Evolutionary conservation across 2,113 vertebrate genomes (phyloP), one percentile per base, ranked within the genome.

Genomic region (Typhlomys cinereus): DNA sequence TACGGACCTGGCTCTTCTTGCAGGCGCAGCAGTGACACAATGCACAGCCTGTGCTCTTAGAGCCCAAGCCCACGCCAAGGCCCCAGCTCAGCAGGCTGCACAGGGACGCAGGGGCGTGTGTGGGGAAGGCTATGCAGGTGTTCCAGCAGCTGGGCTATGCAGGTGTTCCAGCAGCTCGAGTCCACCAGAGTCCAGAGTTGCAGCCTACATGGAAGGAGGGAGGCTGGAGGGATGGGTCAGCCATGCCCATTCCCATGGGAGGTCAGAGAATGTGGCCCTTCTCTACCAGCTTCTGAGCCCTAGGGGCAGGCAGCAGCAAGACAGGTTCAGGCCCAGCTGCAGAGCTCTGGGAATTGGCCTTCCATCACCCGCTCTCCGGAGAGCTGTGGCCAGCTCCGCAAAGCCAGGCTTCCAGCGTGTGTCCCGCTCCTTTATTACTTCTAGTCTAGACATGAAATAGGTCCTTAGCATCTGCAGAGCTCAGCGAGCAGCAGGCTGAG

Each of bases 31-130:
- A 44, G 69, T 25, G 69, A 4, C n/a, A n/a, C n/a, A n/a, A n/a
- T n/a, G n/a, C n/a, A n/a, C n/a, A n/a, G n/a, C 67, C 5, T 70
- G 36, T 27, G 21, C 71, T 75, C 73, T 76, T 94, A 18, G 74
- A 88, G 20, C 73, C 78, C 87, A 80, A 91, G 41, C 14, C 78
- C 59, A 7, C 29, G 31, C 92, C 91, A 97, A 97, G 82, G 73
- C 92, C 84, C 75, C 94, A 27, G 36, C 69, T 29, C 64, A 31
- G 29, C 4, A 52, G 59, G 14, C 54, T 88, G 31, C 1, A 0
- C 39, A 27, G 92, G 95, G 92, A 86, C 88, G 9, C 52, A 14
- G 46, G 92, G 91, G 84, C 92, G 14, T 74, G 4, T 0, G 0
- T 87, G 94, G 61, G 89, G 61, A 39, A 92, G 90, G 94, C 87